A percentile compares a stretch with the other conserved stretches of the same genome.
phyloP scores from a whole-genome alignment of 2,113 vertebrate genomes.

The Hiodon tergisus region DNA sequence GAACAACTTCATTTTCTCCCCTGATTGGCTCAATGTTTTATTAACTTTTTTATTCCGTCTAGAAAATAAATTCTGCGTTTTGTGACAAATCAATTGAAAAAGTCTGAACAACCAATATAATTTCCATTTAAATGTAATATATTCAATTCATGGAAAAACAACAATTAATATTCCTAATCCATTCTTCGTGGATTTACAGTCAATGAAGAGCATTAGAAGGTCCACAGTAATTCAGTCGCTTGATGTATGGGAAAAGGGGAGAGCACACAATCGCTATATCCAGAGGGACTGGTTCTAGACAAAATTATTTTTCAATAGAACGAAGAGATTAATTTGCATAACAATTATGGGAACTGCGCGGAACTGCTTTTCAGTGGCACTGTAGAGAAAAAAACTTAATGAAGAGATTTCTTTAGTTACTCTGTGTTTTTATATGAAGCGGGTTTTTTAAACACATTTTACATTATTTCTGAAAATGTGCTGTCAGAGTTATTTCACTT shows the following conservation, averaged over 20 bases:
- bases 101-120: too few relatives aligned
- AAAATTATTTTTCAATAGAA: conserved; percentile 70
- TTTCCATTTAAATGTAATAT: too few relatives aligned
- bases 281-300: conserved; percentile 58
- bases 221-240: conserved; percentile 59
- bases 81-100: too few relatives aligned
- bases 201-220: conserved; percentile 45
- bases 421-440: too few relatives aligned
- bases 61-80: too few relatives aligned
- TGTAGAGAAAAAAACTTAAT: conserved; percentile 43
- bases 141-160: conserved; percentile 4
- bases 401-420: too few relatives aligned
- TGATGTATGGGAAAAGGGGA: conserved; percentile 59
- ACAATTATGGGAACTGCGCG: conserved; percentile 69
- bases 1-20: too few relatives aligned
- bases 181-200: conserved; percentile 47
- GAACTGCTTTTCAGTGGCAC: conserved; percentile 58
- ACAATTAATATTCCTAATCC: conserved; percentile 37
- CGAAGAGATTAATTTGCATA: conserved; percentile 64
- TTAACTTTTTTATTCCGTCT: too few relatives aligned
- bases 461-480: too few relatives aligned
- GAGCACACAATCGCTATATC: conserved; percentile 50
- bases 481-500: too few relatives aligned
- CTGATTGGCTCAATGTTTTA: too few relatives aligned
- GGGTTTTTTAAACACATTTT: too few relatives aligned